Conservation (phyloP, 2,113 vertebrate genomes). For the Percina caprodes region DNA sequence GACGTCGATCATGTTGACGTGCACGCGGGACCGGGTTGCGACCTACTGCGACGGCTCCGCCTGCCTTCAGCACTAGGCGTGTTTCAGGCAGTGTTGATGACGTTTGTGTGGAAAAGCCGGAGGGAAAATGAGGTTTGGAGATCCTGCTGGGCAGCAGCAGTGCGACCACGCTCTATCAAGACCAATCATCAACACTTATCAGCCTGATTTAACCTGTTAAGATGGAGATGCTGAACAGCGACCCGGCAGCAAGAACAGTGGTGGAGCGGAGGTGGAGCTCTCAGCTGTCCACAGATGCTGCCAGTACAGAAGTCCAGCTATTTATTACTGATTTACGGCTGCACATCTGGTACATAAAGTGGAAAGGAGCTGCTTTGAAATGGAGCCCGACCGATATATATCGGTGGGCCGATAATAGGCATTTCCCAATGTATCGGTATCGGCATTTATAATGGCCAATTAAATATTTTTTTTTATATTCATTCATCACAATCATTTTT, state of each 20-base stretch:
- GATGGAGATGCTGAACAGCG: constrained; percentile 3
- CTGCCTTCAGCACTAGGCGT: background rate
- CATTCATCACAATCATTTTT: too few relatives aligned
- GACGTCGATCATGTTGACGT: background rate
- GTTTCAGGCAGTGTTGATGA: background rate
- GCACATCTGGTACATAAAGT: background rate
- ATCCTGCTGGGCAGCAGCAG: constrained; percentile 10
- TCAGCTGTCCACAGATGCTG: background rate
- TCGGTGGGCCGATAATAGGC: too few relatives aligned
- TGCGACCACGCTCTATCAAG: background rate
- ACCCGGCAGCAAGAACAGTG: background rate
- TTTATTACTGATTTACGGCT: background rate
- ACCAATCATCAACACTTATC: constrained; percentile 35
- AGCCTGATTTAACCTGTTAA: constrained; percentile 29
- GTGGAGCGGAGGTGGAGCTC: background rate
- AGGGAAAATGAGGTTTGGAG: constrained; percentile 20
- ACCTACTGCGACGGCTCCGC: background rate
- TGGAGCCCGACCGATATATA: too few relatives aligned
- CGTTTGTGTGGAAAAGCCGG: constrained; percentile 13
- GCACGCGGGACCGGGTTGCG: background rate
- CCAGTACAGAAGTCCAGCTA: background rate
- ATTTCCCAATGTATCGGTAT: too few relatives aligned
- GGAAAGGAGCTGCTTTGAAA: background rate
- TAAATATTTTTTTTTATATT: too few relatives aligned
- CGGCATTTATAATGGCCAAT: too few relatives aligned